These are phyloP conservation scores for Sebastes kiyomatsui DNA, from an alignment of 2,797 vertebrate species.

Conservation along the genomic window DNA sequence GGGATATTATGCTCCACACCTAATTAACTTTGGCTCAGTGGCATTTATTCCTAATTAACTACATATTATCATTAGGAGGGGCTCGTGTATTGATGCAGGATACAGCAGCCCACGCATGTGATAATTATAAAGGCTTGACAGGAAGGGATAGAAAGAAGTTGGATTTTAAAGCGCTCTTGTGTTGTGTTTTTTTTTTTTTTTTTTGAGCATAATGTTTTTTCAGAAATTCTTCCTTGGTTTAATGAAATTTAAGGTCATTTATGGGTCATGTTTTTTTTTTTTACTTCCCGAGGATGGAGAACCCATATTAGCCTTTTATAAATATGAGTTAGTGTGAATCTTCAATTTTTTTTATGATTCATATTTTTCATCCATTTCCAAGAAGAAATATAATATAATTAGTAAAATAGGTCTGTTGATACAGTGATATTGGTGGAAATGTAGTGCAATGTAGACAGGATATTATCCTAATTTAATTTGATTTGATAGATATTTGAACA, in stretches of 20 bases:
- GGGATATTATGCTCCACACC: slow-evolving; percentile 65
- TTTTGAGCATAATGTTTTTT: not conserved
- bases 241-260: not conserved
- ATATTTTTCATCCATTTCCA: not conserved
- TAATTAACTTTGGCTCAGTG: slow-evolving; percentile 75
- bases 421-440: not conserved
- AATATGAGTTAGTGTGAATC: not conserved
- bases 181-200: not conserved
- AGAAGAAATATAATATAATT: not conserved
- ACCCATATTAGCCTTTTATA: not conserved
- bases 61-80: slow-evolving; percentile 75
- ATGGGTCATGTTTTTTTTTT: not conserved
- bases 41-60: slow-evolving; percentile 79
- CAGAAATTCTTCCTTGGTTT: not conserved
- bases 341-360: not conserved
- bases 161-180: slow-evolving; percentile 1
- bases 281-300: not conserved
- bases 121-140: slow-evolving; percentile 67
- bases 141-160: slow-evolving; percentile 38
- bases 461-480: not conserved
- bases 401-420: not conserved
- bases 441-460: not conserved
- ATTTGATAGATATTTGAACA: not conserved
- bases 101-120: slow-evolving; percentile 56
- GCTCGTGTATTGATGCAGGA: slow-evolving; percentile 67